Base-by-base conservation (phyloP, 2,797 vertebrate genomes). In the Apodemus agrarius region DNA sequence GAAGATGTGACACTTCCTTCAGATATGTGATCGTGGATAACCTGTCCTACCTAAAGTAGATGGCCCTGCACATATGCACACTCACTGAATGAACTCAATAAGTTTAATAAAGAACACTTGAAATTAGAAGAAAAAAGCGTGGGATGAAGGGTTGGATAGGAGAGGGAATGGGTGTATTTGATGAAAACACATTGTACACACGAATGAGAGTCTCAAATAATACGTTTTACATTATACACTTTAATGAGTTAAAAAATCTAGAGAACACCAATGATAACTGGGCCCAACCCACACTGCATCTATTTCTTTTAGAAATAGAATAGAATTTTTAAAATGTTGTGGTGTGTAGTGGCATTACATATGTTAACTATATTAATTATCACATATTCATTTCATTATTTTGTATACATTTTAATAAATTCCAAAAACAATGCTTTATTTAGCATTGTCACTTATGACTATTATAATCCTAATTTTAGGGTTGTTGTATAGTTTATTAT, bases 381-480 rank as follows among this genome's bases (percentile, higher is more conserved):
- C n/a, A 74, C 1, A 57, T 0, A 79, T 90, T 95, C 67, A 83
- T 16, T 76, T 95, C 40, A 74, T 10, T n/a, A 76, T 76, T 37
- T 89, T 85, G 54, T 43, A 59, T 43, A 0, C 54, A 37, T 78
- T 84, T 90, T 34, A 63, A 84, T 79, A 95, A 86, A 92, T n/a
- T 86, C 52, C n/a, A 79, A 81, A 79, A 69, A 61, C 83, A 22
- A 37, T 67, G 6, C 14, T 93, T 94, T 43, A 59, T 16, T 86
- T 61, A 14, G 16, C 11, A 24, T 61, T 49, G 46, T n/a, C 12
- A 17, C 29, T 78, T 63, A 90, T 67, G 16, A 7, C 12, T 76
- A 3, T 83, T 86, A 87, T 0, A 65, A 31, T 83, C 93, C 61
- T 96, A 19, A 78, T 52, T 96, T 92, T 63, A 87, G 92, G 80